Evolutionary conservation across 1,140 invertebrate species (phyloP), one percentile per base, ranked within the genome.

Genomic region (Caerostris extrusa): DNA sequence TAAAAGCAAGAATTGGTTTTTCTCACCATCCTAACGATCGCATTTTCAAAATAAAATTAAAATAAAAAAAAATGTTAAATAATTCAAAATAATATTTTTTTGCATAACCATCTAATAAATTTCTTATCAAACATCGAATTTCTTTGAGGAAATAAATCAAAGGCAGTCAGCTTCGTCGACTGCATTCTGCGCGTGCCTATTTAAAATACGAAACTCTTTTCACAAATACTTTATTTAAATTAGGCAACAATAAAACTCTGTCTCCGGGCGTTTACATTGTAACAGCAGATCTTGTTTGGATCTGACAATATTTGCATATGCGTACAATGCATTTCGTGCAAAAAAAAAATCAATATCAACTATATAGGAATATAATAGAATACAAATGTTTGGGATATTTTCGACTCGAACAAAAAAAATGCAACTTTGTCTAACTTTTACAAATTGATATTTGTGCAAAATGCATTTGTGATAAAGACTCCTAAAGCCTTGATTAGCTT

Each of bases 151-250:
- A 77, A 77, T 77, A 50, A 77, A 50, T 77, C 50, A 53, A 53
- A 77, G 34, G 71, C 50, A 77, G 71, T 12, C 71, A 77, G 34
- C 50, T 77, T 50, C 71, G 34, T 53, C 53, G 34, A 19, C 53
- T 53, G 7, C 71, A 77, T 77, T 77, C 71, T 77, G 3, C 53
- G 5, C 8, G 71, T 77, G 71, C 34, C 34, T 57, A 83, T 83
- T 83, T 83, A 58, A 83, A 83, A 83, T 58, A 83, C 82, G 12
- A 56, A 83, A 53, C 34, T 83, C 82, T 57, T 34, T 83, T 83
- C 56, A 58, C 56, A 58, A 57, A 83, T 83, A 58, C 82, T n/a
- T 55, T 83, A 83, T 83, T 83, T 83, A 83, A 83, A 83, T 83
- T 83, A 83, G 82, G 55, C 82, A 58, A 83, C 55, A 83, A 57